A percentile compares a stretch with the other conserved stretches of the same genome.
Conservation (phyloP, 1,140 invertebrate genomes). For the Bombus fervidus region DNA sequence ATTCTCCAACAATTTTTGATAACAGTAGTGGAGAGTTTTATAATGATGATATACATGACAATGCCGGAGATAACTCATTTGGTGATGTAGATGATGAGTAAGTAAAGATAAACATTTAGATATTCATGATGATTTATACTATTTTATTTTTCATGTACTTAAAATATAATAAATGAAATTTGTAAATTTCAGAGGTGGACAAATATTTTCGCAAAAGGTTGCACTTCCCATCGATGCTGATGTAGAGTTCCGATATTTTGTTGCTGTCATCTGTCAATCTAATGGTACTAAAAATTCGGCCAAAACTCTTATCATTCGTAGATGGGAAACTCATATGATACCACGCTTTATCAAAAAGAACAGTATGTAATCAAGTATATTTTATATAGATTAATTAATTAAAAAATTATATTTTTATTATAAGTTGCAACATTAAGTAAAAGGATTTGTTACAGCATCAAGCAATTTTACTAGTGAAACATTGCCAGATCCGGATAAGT, state of each 20-base stretch:
- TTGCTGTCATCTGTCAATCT: constrained; percentile 83
- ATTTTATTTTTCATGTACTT: neutral
- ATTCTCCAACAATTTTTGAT: constrained; percentile 73
- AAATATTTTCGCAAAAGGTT: constrained; percentile 77
- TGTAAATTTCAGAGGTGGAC: constrained; percentile 66
- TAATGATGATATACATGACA: constrained; percentile 68
- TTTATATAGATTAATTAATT: too few species aligned
- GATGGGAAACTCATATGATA: constrained; percentile 92
- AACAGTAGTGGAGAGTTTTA: constrained; percentile 69
- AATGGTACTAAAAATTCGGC: constrained; percentile 81
- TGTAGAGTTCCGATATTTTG: constrained; percentile 91
- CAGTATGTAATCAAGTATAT: constrained; percentile 72
- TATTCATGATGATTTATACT: neutral
- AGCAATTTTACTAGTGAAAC: constrained; percentile 73
- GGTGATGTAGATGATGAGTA: constrained; percentile 70
- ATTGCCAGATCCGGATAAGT: constrained; percentile 82
- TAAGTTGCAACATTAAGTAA: neutral
- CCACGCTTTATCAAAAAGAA: constrained; percentile 85
- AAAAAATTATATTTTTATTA: neutral
- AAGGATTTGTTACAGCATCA: constrained; percentile 68
- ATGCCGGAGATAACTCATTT: constrained; percentile 64
- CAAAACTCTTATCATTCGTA: constrained; percentile 86
- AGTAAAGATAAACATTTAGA: constrained; percentile 42
- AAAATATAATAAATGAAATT: neutral
- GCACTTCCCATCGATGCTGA: constrained; percentile 86